Base-by-base conservation (phyloP, 2,797 vertebrate species). In the Phrynocephalus vlangalii region DNA sequence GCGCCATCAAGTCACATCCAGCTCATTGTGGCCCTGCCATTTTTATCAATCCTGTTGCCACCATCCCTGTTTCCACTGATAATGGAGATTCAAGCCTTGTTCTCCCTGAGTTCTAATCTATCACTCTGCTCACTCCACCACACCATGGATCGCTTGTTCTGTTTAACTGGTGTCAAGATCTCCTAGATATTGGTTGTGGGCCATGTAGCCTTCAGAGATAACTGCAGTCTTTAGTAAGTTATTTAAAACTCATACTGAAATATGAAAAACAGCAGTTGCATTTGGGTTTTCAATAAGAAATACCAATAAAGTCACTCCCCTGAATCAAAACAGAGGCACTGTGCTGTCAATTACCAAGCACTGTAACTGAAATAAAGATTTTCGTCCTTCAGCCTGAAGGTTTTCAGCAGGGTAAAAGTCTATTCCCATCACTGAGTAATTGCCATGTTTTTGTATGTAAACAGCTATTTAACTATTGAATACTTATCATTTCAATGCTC, bases 361-460 rank as follows among this genome's bases (percentile, higher is more conserved):
- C 52, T 63, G 63, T 15, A 1, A 0, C 6, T 5, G 0, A 15
- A 20, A 0, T 5, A 50, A 10, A 20, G 79, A 83, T 50, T 20
- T 18, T 11, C 30, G 48, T 67, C 80, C 83, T 90, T 86, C 72
- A 73, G 70, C 44, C 28, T 80, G 15, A 71, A 76, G 52, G 7
- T 8, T 83, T 1, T 5, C 0, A 0, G 71, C 77, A 63, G 67
- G 22, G 9, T 56, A 86, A 72, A 60, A 72, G 38, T 0, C 44
- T n/a, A 60, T 75, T 8, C 50, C 83, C 30, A 60, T 24, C 63
- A 6, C 38, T 50, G 88, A 76, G 5, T 73, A 60, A 15, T 86
- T 86, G 84, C 44, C 66, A 22, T 2, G 0, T n/a, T 79, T 6
- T 52, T 16, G 56, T 71, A 26, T 71, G 71, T 70, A 52, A 50